Evolutionary conservation across 2,797 vertebrate genomes (phyloP).

Genomic region (Oryzias sinensis): DNA sequence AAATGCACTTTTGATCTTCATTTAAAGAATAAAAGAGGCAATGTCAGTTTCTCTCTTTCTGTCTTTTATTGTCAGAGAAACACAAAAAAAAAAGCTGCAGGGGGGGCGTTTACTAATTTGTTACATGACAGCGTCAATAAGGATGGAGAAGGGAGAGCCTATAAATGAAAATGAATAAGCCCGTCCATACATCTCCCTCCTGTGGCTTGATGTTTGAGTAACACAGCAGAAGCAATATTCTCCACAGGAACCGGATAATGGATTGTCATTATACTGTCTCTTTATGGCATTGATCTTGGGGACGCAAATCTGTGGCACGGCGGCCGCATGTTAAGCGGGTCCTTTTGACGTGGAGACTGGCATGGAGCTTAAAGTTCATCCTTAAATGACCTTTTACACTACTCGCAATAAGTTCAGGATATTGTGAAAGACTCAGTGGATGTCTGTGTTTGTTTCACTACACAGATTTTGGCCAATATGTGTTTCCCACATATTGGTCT

Average conservation of each 20-base stretch:
- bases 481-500: too few relatives aligned
- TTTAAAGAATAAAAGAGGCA: background rate
- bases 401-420: too few relatives aligned
- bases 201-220: conserved; percentile 48
- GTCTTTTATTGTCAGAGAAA: conserved; percentile 10
- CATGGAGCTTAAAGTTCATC: background rate
- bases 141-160: conserved; percentile 16
- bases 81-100: background rate
- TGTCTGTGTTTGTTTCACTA: too few relatives aligned
- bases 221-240: conserved; percentile 50
- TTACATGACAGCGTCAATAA: conserved; percentile 47
- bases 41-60: conserved; percentile 3
- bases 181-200: conserved; percentile 25
- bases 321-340: conserved; percentile 38
- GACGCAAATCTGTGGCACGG: conserved; percentile 39
- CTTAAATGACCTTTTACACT: background rate
- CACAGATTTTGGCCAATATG: too few relatives aligned
- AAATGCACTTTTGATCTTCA: background rate
- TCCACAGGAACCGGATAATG: conserved; percentile 53
- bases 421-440: too few relatives aligned
- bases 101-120: conserved; percentile 27
- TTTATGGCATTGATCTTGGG: conserved; percentile 32
- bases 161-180: conserved; percentile 48
- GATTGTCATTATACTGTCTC: conserved; percentile 42
- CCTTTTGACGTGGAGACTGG: conserved; percentile 20